Base-by-base conservation (phyloP, 2,797 vertebrate species). In the Thalassophryne amazonica region DNA sequence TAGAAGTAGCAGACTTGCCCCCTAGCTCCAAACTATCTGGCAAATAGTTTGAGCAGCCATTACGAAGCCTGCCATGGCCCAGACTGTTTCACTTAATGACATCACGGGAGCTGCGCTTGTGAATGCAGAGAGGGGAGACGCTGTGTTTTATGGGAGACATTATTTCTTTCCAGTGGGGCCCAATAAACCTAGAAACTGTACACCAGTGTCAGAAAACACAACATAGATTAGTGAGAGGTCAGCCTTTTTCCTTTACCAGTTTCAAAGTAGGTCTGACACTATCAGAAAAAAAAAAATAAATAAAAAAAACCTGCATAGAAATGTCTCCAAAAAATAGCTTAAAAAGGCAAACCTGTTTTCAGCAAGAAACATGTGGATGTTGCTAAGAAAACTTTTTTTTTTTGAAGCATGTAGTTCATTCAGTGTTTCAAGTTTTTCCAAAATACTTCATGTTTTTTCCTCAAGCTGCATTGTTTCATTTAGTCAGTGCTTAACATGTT, bases 71-170 rank as follows among this genome's bases (percentile, higher is more conserved):
- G 32, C 55, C 53, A 58, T 15, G n/a, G 20, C 31, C 41, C 36
- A 35, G 28, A 67, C 70, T 69, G 70, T 63, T 84, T 66, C 17
- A 47, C 50, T 78, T 27, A 46, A 70, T 85, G 81, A 82, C 78
- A 64, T 86, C 80, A 83, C 53, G n/a, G 13, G 13, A 4, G 47
- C 58, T 3, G 7, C 22, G 30, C 8, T 40, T 77, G 61, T 37
- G 11, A 52, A 61, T 22, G 19, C 14, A 15, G 40, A 24, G 14
- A 22, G 32, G 56, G 20, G n/a, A 20, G 41, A 34, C 31, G 23
- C 30, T 33, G 9, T 10, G 6, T 37, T 76, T 60, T 64, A 67
- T 11, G 19, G 43, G 56, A 15, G 21, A 45, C 65, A 73, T 64
- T 11, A 39, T 24, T 37, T 59, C 8, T 55, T 38, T 60, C 31